Percentiles rank a stretch among this genome's conserved stretches.
Evolutionary conservation across 2,888 invertebrate species (phyloP).

Genomic region (Lasius platythorax): DNA sequence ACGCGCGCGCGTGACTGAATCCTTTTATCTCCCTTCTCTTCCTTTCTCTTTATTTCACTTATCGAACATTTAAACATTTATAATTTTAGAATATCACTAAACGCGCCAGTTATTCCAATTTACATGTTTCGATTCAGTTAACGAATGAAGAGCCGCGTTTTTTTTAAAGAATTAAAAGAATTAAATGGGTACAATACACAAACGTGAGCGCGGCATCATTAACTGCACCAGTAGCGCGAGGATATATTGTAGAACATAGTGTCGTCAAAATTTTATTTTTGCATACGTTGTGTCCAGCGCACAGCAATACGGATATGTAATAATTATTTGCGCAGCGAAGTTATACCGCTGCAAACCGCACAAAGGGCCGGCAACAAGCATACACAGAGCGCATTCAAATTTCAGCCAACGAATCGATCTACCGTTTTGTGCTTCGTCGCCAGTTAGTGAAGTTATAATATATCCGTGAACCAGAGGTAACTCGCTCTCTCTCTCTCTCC

Average conservation of each 20-base stretch:
- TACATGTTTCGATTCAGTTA: background rate
- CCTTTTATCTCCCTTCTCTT: background rate
- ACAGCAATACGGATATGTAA: slow-evolving; percentile 32
- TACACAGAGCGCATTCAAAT: slow-evolving; percentile 50
- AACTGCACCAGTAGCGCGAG: background rate
- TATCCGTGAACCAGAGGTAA: background rate
- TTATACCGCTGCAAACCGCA: slow-evolving; percentile 32
- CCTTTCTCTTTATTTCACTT: slow-evolving; percentile 1
- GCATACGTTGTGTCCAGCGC: background rate
- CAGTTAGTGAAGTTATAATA: slow-evolving; percentile 30
- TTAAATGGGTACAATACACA: background rate
- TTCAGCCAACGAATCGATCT: slow-evolving; percentile 62
- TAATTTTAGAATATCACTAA: background rate
- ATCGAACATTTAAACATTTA: background rate
- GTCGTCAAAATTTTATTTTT: slow-evolving; percentile 27
- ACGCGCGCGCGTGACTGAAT: background rate
- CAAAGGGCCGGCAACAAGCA: slow-evolving; percentile 59
- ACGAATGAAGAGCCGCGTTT: slow-evolving; percentile 6
- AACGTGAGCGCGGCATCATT: background rate
- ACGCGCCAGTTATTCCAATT: background rate
- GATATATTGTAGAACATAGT: background rate
- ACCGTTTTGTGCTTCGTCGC: slow-evolving; percentile 39
- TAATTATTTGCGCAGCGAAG: slow-evolving; percentile 48
- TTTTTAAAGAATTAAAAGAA: background rate
- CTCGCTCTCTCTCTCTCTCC: background rate